These are phyloP conservation scores for Pycnomerus fuliginosus DNA, from an alignment of 2,888 invertebrate genomes.

Conservation along the genomic window DNA sequence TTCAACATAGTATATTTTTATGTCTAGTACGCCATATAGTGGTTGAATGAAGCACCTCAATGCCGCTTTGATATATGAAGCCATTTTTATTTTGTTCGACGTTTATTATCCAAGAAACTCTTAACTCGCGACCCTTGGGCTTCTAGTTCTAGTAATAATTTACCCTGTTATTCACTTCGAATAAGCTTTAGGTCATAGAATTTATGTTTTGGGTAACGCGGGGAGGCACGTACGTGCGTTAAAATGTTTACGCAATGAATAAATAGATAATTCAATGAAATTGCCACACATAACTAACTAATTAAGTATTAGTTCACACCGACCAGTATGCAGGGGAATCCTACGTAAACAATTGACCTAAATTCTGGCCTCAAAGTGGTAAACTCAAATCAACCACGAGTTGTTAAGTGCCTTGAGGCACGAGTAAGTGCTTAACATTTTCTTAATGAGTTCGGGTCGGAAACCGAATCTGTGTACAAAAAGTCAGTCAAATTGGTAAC, in stretches of 20 bases:
- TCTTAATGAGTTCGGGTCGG: constrained; percentile 27
- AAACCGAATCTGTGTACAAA: constrained; percentile 22
- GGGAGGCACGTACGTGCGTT: too few species aligned
- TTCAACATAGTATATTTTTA: constrained; percentile 21
- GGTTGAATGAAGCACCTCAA: constrained; percentile 22
- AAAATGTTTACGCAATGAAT: too few species aligned
- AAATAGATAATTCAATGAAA: too few species aligned
- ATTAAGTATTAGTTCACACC: constrained; percentile 8
- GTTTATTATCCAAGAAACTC: constrained; percentile 21
- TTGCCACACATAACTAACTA: too few species aligned
- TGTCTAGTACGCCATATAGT: constrained; percentile 17
- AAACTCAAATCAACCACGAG: constrained; percentile 29
- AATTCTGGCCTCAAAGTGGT: constrained; percentile 29
- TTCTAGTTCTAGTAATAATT: too few species aligned
- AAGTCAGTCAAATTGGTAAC: too few species aligned
- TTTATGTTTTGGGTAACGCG: too few species aligned
- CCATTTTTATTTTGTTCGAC: constrained; percentile 27
- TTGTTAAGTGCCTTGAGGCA: constrained; percentile 26
- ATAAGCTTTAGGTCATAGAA: too few species aligned
- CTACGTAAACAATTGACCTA: constrained; percentile 28
- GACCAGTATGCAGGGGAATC: constrained; percentile 11
- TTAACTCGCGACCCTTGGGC: constrained; percentile 19
- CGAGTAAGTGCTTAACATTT: constrained; percentile 29
- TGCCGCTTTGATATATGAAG: constrained; percentile 22
- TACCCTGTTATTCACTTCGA: too few species aligned